Evolutionary conservation across 37 sponge, comb jelly and placozoan species (phyloP).

Genomic region (Haliclona indistincta): DNA sequence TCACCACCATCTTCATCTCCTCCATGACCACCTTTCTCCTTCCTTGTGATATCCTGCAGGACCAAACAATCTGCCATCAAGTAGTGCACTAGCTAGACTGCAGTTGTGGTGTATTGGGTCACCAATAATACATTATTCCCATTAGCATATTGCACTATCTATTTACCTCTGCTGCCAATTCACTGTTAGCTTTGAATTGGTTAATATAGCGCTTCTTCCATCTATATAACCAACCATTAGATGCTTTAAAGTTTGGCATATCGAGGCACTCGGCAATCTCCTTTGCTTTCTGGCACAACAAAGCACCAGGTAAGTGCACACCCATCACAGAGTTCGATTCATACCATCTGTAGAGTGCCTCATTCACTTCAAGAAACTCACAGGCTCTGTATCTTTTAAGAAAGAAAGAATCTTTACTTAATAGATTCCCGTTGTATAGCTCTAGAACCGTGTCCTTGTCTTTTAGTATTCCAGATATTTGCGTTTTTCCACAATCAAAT

Average conservation of each 20-base stretch:
- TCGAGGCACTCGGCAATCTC: slow-evolving; percentile 46
- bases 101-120: not conserved
- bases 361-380: slow-evolving; percentile 44
- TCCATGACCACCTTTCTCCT: slow-evolving; percentile 28
- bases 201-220: slow-evolving; percentile 52
- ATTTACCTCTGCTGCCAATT: not conserved
- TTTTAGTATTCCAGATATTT: slow-evolving; percentile 35
- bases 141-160: not conserved
- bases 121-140: not conserved
- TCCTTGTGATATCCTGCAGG: slow-evolving; percentile 65
- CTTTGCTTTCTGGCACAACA: slow-evolving; percentile 59
- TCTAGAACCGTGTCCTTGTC: slow-evolving; percentile 41
- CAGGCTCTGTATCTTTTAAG: slow-evolving; percentile 19
- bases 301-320: slow-evolving; percentile 43
- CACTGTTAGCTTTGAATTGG: not conserved
- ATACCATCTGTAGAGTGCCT: slow-evolving; percentile 53
- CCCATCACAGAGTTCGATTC: slow-evolving; percentile 19
- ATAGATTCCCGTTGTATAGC: slow-evolving; percentile 26
- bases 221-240: slow-evolving; percentile 67
- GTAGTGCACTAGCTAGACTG: not conserved
- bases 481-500: slow-evolving; percentile 58
- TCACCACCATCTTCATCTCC: slow-evolving; percentile 51
- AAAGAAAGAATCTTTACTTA: slow-evolving; percentile 1
- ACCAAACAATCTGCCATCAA: not conserved
- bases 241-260: slow-evolving; percentile 54